Base-by-base conservation (phyloP, 35 echinoderm and acorn worm genomes). In the Anneissia japonica region DNA sequence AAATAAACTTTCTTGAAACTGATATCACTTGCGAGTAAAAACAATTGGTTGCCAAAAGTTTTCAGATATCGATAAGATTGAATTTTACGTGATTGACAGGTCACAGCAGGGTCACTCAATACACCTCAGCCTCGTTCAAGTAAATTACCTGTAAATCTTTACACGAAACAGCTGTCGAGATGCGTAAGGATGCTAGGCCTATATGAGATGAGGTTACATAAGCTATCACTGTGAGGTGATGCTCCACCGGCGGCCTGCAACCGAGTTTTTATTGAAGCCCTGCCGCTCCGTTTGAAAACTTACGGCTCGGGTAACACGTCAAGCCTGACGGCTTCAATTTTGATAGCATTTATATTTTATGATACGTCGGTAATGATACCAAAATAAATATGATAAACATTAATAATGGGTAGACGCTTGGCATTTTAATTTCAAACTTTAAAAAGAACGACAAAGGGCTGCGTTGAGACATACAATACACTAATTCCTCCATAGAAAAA, bases 151-250 rank as follows among this genome's bases (percentile, higher is more conserved):
- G 51, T 64, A 64, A 64, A 23, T 26, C 51, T 64, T 64, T 64
- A 64, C 51, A 64, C 51, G 51, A 64, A 64, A 64, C 51, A 64
- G 51, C 51, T 64, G 51, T 64, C 51, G 51, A 23, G 51, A 64
- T 64, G 51, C 21, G 51, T 26, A 64, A 19, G 19, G 51, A 64
- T 64, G 51, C 21, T 64, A 64, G 51, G 51, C 51, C 51, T 64
- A 64, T 9, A 64, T 64, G 51, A 64, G 51, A 64, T 64, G 51
- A 64, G 51, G 51, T 64, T 64, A 64, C 51, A 64, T 64, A 64
- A 64, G 51, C 51, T 64, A 64, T 64, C 51, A 64, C 51, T 64
- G 51, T 64, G 51, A 64, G 51, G 51, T 64, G 51, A 64, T 64
- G 51, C 51, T 64, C 51, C 21, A 64, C 21, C 51, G 51, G 51